A percentile compares a stretch with the other conserved stretches of the same genome.
These are phyloP conservation scores for Pangasianodon hypophthalmus DNA, from an alignment of 2,113 vertebrate genomes.

Conservation along the genomic window DNA sequence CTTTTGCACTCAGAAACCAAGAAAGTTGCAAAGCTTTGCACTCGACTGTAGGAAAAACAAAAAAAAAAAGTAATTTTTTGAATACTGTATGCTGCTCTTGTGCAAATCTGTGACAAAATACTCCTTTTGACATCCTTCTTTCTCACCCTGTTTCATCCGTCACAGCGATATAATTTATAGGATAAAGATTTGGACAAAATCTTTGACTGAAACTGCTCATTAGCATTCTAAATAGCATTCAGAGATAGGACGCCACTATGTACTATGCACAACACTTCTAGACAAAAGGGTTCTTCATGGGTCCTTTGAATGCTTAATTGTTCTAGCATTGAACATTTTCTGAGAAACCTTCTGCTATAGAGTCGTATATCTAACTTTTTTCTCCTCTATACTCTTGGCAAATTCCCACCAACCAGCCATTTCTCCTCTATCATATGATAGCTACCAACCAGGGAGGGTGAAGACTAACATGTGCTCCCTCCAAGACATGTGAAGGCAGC, in stretches of 20 bases:
- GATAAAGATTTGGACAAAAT: not conserved
- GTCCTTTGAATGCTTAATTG: not conserved
- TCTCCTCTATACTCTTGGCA: not conserved
- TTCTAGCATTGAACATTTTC: not conserved
- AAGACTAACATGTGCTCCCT: not conserved
- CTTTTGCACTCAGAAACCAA: not conserved
- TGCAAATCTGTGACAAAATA: not conserved
- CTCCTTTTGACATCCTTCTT: not conserved
- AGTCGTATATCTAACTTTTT: not conserved
- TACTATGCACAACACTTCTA: not conserved
- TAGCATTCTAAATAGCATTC: not conserved
- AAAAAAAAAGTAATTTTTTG: not conserved
- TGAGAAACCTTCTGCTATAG: not conserved
- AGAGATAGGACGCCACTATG: not conserved
- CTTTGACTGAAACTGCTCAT: not conserved
- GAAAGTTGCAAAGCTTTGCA: not conserved
- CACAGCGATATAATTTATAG: not conserved
- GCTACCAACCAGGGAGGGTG: not conserved
- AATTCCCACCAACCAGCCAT: not conserved
- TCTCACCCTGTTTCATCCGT: not conserved
- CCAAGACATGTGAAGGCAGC: not conserved
- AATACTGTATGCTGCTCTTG: not conserved
- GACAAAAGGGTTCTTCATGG: constrained; percentile 3
- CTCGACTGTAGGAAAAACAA: not conserved
- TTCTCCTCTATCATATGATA: not conserved